Percentiles rank a stretch among this genome's conserved stretches.
phyloP scores from a whole-genome alignment of 2,797 vertebrate genomes.

The Karalla daura region DNA sequence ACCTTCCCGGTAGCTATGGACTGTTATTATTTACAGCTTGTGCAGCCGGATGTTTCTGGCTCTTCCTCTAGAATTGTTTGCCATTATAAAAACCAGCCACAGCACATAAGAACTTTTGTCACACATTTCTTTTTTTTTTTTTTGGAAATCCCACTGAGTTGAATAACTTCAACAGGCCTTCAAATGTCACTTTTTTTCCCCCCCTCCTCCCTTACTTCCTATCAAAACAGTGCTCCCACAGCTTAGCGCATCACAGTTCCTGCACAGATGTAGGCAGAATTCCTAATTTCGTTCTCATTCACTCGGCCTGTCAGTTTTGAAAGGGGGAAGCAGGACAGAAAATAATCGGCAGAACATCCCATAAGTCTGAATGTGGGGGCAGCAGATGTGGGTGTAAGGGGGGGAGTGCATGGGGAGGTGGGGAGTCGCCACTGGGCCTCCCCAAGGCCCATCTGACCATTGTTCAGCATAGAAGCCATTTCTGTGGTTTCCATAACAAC shows the following conservation, averaged over 20 bases:
- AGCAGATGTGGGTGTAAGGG: constrained; percentile 92
- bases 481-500: constrained; percentile 93
- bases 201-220: constrained; percentile 19
- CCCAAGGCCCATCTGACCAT: constrained; percentile 85
- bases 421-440: constrained; percentile 60
- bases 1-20: constrained; percentile 58
- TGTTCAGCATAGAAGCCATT: constrained; percentile 88
- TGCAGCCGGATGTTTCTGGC: constrained; percentile 48
- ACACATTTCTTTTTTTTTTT: constrained; percentile 40
- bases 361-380: constrained; percentile 90
- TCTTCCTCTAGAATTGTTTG: constrained; percentile 40
- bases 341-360: constrained; percentile 86
- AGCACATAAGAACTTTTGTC: constrained; percentile 61
- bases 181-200: background rate
- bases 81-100: constrained; percentile 39
- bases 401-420: constrained; percentile 72
- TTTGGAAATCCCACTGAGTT: constrained; percentile 13
- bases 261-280: constrained; percentile 79
- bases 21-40: constrained; percentile 63
- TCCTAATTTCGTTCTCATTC: constrained; percentile 76
- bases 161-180: constrained; percentile 28
- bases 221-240: constrained; percentile 9
- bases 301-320: constrained; percentile 74
- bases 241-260: constrained; percentile 45
- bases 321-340: constrained; percentile 76